These are phyloP conservation scores for Eurosta solidaginis DNA, from an alignment of 1,140 invertebrate genomes.

Conservation along the genomic window DNA sequence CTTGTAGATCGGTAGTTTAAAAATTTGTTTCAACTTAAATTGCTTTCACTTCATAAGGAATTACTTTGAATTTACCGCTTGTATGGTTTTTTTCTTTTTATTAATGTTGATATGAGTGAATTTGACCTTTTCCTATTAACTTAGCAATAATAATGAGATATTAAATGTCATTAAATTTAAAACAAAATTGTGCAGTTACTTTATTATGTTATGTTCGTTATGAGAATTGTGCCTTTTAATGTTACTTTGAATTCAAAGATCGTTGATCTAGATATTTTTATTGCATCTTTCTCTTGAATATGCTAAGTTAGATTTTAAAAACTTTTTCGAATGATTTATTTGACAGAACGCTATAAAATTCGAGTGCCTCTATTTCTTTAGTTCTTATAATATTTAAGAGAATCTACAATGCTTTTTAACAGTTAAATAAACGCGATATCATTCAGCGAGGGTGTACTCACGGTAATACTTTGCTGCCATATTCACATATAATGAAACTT, in stretches of 20 bases:
- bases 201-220: background rate
- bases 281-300: background rate
- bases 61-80: background rate
- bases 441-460: too few relatives aligned
- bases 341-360: too few relatives aligned
- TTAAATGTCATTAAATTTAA: background rate
- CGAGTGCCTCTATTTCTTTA: too few relatives aligned
- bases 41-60: background rate
- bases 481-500: too few relatives aligned
- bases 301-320: background rate
- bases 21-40: background rate
- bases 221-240: background rate
- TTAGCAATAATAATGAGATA: constrained; percentile 1
- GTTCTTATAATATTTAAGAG: too few relatives aligned
- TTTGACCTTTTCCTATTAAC: background rate
- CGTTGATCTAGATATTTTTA: background rate
- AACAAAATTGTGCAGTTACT: background rate
- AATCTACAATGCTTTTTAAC: too few relatives aligned
- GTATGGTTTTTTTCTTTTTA: background rate
- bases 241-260: background rate
- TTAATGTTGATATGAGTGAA: background rate
- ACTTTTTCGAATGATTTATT: too few relatives aligned
- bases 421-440: too few relatives aligned
- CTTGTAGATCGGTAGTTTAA: background rate
- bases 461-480: too few relatives aligned